A percentile compares a stretch with the other conserved stretches of the same genome.
Conservation (phyloP, 2,888 invertebrate genomes). For the Lamellibrachia satsuma region DNA sequence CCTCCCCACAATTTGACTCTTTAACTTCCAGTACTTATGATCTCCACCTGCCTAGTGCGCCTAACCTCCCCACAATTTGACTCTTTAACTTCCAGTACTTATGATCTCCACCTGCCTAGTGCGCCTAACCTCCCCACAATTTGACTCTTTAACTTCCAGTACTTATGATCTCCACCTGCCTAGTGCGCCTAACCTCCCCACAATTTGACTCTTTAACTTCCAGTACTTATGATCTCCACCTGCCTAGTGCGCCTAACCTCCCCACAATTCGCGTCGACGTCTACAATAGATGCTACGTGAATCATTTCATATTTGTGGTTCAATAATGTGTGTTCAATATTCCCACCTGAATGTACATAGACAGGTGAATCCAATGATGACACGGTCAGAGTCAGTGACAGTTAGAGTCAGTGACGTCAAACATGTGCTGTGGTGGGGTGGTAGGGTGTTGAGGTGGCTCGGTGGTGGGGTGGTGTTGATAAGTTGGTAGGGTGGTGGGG, state of each 20-base stretch:
- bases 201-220: constrained; percentile 28
- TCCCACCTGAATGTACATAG: too few relatives aligned
- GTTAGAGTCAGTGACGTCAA: too few relatives aligned
- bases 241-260: constrained; percentile 37
- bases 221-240: constrained; percentile 28
- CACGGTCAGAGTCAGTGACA: too few relatives aligned
- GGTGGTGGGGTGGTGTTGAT: too few relatives aligned
- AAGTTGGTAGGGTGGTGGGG: too few relatives aligned
- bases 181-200: constrained; percentile 34
- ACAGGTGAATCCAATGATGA: too few relatives aligned
- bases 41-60: constrained; percentile 36
- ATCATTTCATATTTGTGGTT: too few relatives aligned
- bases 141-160: constrained; percentile 31
- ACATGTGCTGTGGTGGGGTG: too few relatives aligned
- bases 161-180: constrained; percentile 31
- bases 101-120: constrained; percentile 33
- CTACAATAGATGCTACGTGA: too few relatives aligned
- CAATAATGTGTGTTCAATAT: too few relatives aligned
- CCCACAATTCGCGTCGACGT: background rate
- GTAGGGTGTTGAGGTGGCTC: too few relatives aligned
- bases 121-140: constrained; percentile 31
- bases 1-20: constrained; percentile 29
- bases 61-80: constrained; percentile 28
- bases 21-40: constrained; percentile 30
- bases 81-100: constrained; percentile 30